Conservation (phyloP, 2,797 vertebrate genomes). For the Gymnothorax javanicus region DNA sequence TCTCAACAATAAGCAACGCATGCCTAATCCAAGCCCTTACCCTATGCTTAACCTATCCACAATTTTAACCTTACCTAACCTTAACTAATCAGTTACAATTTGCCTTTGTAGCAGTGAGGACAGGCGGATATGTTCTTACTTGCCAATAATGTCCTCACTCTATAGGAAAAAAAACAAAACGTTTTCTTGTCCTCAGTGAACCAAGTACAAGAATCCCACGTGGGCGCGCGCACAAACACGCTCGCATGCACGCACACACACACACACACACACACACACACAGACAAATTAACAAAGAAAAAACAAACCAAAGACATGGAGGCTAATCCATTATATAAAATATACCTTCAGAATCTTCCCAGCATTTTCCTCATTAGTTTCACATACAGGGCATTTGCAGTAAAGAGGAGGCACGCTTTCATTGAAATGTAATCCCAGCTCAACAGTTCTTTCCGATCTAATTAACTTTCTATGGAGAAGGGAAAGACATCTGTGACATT, state of each 20-base stretch:
- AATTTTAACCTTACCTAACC: too few relatives aligned
- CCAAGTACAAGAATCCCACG: background rate
- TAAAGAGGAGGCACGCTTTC: slow-evolving; percentile 11
- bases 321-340: background rate
- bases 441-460: slow-evolving; percentile 3
- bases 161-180: background rate
- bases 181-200: background rate
- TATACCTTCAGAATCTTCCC: background rate
- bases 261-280: background rate
- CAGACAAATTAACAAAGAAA: background rate
- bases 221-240: background rate
- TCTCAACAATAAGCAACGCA: too few relatives aligned
- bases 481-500: slow-evolving; percentile 26
- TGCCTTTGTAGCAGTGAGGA: too few relatives aligned
- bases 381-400: background rate
- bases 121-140: too few relatives aligned
- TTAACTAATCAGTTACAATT: too few relatives aligned
- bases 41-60: too few relatives aligned
- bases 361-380: slow-evolving; percentile 19
- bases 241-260: slow-evolving; percentile 24
- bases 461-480: slow-evolving; percentile 19
- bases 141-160: too few relatives aligned
- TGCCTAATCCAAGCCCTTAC: too few relatives aligned
- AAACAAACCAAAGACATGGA: background rate
- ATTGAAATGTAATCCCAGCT: slow-evolving; percentile 24